These are phyloP conservation scores for Caenorhabditis sulstoni DNA, from an alignment of 2,888 invertebrate species.

Conservation along the genomic window DNA sequence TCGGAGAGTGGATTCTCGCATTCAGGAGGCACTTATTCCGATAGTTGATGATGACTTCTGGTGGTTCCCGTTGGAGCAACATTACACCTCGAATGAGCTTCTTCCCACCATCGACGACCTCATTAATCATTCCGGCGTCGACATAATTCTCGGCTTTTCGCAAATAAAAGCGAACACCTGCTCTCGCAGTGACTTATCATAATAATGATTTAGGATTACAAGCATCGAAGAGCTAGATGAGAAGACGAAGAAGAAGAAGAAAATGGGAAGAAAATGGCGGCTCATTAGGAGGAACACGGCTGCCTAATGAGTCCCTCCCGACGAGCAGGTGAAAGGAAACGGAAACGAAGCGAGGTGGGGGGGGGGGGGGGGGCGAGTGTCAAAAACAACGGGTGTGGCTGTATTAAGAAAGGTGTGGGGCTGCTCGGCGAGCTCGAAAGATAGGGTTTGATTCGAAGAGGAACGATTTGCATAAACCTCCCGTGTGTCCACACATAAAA, in stretches of 20 bases:
- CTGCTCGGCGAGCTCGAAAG: no score
- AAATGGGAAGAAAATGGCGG: constrained; percentile 12
- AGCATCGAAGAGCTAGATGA: neutral
- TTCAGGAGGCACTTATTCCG: no score
- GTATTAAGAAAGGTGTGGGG: neutral
- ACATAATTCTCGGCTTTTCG: constrained; percentile 28
- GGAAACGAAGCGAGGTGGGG: neutral
- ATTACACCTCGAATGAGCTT: constrained; percentile 19
- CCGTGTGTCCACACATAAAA: neutral
- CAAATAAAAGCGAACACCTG: constrained; percentile 18
- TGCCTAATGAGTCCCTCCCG: constrained; percentile 34
- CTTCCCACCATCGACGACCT: neutral
- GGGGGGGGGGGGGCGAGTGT: constrained; percentile 5
- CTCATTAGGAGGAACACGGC: constrained; percentile 20
- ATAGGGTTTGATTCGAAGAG: no score
- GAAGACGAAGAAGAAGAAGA: no score
- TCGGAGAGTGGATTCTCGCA: no score
- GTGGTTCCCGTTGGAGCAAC: neutral
- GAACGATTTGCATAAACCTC: constrained; percentile 17
- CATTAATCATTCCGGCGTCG: constrained; percentile 22
- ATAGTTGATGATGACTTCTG: neutral
- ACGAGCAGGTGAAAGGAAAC: constrained; percentile 18
- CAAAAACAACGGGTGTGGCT: constrained; percentile 24
- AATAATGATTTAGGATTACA: constrained; percentile 17
- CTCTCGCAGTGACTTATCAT: constrained; percentile 15